Evolutionary conservation across 2,888 invertebrate genomes (phyloP), one percentile per base, ranked within the genome.

Genomic region (Drosophila paramelanica): DNA sequence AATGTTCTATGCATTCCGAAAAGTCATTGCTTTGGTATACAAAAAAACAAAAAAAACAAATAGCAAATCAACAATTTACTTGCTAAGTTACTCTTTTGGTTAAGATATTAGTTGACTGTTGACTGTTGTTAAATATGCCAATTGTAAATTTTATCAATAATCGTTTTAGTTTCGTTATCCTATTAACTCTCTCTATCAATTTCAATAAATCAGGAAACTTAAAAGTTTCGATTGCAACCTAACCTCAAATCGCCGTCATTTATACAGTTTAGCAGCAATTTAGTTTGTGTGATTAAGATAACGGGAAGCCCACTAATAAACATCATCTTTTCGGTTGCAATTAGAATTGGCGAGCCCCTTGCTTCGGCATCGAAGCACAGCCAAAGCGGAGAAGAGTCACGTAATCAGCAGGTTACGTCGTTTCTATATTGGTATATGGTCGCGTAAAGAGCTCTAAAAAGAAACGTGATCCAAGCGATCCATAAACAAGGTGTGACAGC

Each of bases 401-500:
- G 55, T 62, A 75, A 66, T 61, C 53, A 33, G 20, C 27, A 5
- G 42, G 13, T 72, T 77, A 64, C 73, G 77, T 58, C 5, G 60
- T 17, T 8, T 60, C 75, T 55, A 50, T 67, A 73, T 64, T 72
- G 52, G 55, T 57, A 45, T 62, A 61, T 42, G 62, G 27, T 39
- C 39, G 42, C 43, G 31, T 39, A 23, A 14, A 31, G 17, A 33
- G 42, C 52, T 33, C 36, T 13, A 36, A 13, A 36, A 43, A 8
- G 50, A 73, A 64, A 67, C 75, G 67, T 77, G 75, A 57, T 72
- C 64, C 52, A 51, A 64, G 23, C 60, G 56, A 72, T 72, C 60
- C 77, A 75, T 77, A 75, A 75, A 67, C 3, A 36, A 36, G 11
- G n/a, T 46, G 39, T 59, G 75, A 64, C 77, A 77, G 67, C 77